Evolutionary conservation across 2,888 invertebrate species (phyloP).

Genomic region (Theretra japonica): DNA sequence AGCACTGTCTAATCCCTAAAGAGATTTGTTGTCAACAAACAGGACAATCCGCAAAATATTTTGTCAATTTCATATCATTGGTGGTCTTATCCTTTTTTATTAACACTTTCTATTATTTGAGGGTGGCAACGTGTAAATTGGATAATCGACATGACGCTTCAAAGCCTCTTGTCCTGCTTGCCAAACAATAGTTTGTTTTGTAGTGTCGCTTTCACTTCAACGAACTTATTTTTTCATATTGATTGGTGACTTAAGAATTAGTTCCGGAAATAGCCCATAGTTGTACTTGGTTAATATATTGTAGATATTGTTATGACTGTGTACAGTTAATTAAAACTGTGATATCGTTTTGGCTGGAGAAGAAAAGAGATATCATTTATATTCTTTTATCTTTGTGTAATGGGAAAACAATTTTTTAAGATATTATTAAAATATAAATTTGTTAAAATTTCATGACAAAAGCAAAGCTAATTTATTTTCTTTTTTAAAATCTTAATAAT

Average conservation of each 20-base stretch:
- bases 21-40: conserved; percentile 63
- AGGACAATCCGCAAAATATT: conserved; percentile 71
- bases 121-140: conserved; percentile 65
- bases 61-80: conserved; percentile 77
- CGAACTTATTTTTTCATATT: conserved; percentile 32
- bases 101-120: conserved; percentile 65
- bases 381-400: too few species aligned
- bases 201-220: conserved; percentile 56
- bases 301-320: too few species aligned
- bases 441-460: too few species aligned
- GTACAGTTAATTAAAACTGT: too few species aligned
- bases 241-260: not conserved
- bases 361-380: too few species aligned
- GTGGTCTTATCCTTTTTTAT: conserved; percentile 68
- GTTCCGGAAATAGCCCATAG: conserved; percentile 3
- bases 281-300: too few species aligned
- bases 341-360: too few species aligned
- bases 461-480: too few species aligned
- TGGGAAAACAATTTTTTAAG: too few species aligned
- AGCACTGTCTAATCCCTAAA: conserved; percentile 57
- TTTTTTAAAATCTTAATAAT: too few species aligned
- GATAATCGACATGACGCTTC: conserved; percentile 75
- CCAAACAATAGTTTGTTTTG: conserved; percentile 60
- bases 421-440: too few species aligned
- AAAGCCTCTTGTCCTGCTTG: conserved; percentile 56